Evolutionary conservation across 53 echinoderm and acorn worm genomes (phyloP).

Genomic region (Holothuria scabra): DNA sequence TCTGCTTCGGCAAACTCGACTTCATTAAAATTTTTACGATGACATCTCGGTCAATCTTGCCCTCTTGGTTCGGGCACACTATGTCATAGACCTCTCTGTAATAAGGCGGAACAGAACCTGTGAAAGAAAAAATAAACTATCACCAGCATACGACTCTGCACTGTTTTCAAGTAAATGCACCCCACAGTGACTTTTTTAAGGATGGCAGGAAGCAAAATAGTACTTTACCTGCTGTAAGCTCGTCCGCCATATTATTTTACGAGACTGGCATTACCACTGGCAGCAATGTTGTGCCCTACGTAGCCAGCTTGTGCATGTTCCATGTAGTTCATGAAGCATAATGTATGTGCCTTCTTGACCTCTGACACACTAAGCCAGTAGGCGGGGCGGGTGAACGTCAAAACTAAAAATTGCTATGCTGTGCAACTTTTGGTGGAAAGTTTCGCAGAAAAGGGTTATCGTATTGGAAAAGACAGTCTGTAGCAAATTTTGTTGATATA

Average conservation of each 20-base stretch:
- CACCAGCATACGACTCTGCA: no score
- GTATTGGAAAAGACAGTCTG: no score
- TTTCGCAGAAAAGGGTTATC: no score
- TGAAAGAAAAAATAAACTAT: constrained; percentile 10
- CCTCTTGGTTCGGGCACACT: constrained; percentile 84
- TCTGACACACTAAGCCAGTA: constrained; percentile 24
- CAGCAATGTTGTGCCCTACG: not conserved
- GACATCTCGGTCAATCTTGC: constrained; percentile 90
- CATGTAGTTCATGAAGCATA: not conserved
- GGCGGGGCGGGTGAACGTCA: constrained; percentile 42
- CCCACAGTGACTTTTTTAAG: no score
- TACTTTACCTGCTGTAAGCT: constrained; percentile 28
- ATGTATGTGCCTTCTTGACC: not conserved
- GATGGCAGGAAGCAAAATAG: not conserved
- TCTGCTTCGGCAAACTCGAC: constrained; percentile 89
- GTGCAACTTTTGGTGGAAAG: no score
- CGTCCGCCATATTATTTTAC: constrained; percentile 45
- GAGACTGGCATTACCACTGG: not conserved
- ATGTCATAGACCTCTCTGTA: constrained; percentile 98
- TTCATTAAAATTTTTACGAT: constrained; percentile 94
- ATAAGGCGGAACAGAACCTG: constrained; percentile 88
- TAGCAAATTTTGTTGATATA: no score
- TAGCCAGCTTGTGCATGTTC: not conserved
- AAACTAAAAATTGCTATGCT: not conserved
- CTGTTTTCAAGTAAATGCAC: no score